Conservation (phyloP, 2,797 vertebrate species). For the Rhyacichthys aspro region DNA sequence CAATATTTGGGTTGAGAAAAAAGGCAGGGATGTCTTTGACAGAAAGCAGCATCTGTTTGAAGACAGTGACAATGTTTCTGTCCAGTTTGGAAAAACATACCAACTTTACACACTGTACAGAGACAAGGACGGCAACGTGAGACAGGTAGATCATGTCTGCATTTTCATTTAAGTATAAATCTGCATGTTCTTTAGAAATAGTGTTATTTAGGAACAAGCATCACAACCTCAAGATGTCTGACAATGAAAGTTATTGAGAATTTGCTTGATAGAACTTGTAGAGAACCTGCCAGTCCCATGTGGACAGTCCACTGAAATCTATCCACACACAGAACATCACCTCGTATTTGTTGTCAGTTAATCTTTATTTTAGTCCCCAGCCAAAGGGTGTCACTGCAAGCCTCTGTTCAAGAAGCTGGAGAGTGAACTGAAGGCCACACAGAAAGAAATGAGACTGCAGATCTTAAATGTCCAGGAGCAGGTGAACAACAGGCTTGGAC, state of each 20-base stretch:
- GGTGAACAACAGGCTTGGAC: conserved; percentile 83
- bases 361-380: conserved; percentile 77
- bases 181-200: not conserved
- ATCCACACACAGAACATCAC: no score
- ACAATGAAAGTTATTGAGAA: no score
- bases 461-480: conserved; percentile 86
- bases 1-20: conserved; percentile 36
- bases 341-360: not conserved
- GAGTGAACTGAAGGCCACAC: conserved; percentile 84
- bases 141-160: conserved; percentile 80
- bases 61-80: conserved; percentile 46
- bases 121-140: conserved; percentile 85
- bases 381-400: conserved; percentile 86
- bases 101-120: conserved; percentile 90
- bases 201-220: no score
- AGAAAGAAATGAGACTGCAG: conserved; percentile 88
- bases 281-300: no score
- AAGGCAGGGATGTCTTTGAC: not conserved
- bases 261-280: no score
- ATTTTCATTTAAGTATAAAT: no score
- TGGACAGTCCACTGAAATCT: no score
- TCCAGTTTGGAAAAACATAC: conserved; percentile 81
- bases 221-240: no score
- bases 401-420: conserved; percentile 87
- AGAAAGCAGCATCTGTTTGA: conserved; percentile 44